Evolutionary conservation across 2,888 invertebrate species (phyloP).

Genomic region (Xestia xanthographa): DNA sequence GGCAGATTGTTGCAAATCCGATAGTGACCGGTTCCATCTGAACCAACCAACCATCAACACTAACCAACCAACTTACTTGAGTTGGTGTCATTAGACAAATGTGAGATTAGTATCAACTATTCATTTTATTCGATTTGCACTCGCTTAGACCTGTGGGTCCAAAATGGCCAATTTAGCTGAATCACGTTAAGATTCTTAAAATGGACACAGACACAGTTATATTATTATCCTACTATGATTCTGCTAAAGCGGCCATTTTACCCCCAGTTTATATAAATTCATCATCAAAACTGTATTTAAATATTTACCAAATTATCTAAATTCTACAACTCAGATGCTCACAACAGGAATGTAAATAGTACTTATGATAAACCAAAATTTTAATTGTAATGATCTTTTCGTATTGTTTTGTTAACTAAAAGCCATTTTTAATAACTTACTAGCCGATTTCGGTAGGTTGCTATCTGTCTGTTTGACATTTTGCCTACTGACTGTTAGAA

Average conservation of each 20-base stretch:
- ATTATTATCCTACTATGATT: too few relatives aligned
- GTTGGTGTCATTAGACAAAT: conserved; percentile 18
- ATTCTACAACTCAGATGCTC: conserved; percentile 20
- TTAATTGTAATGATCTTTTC: conserved; percentile 24
- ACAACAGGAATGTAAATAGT: conserved; percentile 43
- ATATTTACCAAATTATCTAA: conserved; percentile 16
- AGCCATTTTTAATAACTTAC: too few relatives aligned
- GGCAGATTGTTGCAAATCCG: not conserved
- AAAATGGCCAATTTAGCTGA: too few relatives aligned
- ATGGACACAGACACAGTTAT: too few relatives aligned
- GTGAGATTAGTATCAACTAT: conserved; percentile 47
- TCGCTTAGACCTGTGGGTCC: not conserved
- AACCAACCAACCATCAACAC: too few relatives aligned
- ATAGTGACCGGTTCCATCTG: too few relatives aligned
- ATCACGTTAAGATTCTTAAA: too few relatives aligned
- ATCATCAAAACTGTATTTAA: conserved; percentile 4
- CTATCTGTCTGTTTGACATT: too few relatives aligned
- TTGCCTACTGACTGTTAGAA: too few relatives aligned
- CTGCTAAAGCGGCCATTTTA: too few relatives aligned
- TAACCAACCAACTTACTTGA: too few relatives aligned
- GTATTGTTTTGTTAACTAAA: conserved; percentile 11
- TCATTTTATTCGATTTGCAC: conserved; percentile 17
- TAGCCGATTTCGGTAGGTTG: too few relatives aligned
- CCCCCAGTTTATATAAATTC: conserved; percentile 5
- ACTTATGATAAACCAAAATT: conserved; percentile 35